Base-by-base conservation (phyloP, 1,140 invertebrate species). In the Lordiphosa collinella region DNA sequence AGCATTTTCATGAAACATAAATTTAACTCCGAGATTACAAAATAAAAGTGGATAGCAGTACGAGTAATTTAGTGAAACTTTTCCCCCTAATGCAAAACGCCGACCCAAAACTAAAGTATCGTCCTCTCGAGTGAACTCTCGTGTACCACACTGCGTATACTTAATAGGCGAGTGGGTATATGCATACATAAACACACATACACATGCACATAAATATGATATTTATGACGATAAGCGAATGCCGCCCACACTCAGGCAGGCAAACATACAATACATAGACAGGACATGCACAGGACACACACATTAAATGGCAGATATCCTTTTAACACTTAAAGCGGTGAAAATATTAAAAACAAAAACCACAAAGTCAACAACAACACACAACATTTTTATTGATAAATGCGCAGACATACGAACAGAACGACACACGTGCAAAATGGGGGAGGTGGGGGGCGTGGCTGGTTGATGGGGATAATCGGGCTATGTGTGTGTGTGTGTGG, bases 321-420 rank as follows among this genome's bases (percentile, higher is more conserved):
- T 82, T 82, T 82, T 82, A 82, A 82, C 78, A 82, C 78, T 82
- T 82, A 82, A 82, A 82, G 72, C 78, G 78, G 78, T 84, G 68
- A 82, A 82, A 82, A 82, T 82, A 82, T 82, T 84, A 78, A 82
- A 82, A 82, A 84, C 76, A 82, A 82, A 79, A 84, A 82, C 67
- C 78, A 71, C 78, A 82, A 84, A 82, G 68, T 60, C 78, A 76
- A 84, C 52, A 66, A 36, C 13, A 65, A 34, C 59, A 79, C 49
- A 46, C 49, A 38, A 50, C 48, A 67, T 84, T 82, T 82, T 84
- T 82, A 82, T 82, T 82, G 78, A 82, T 82, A 82, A 82, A 82
- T 69, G 63, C 63, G 63, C 72, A 68, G 57, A 84, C 71, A 76
- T 51, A 73, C 58, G 43, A 44, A 64, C 57, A 50, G 25, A 44